phyloP scores from a whole-genome alignment of 2,797 vertebrate species.

The Cirrhinus molitorella region DNA sequence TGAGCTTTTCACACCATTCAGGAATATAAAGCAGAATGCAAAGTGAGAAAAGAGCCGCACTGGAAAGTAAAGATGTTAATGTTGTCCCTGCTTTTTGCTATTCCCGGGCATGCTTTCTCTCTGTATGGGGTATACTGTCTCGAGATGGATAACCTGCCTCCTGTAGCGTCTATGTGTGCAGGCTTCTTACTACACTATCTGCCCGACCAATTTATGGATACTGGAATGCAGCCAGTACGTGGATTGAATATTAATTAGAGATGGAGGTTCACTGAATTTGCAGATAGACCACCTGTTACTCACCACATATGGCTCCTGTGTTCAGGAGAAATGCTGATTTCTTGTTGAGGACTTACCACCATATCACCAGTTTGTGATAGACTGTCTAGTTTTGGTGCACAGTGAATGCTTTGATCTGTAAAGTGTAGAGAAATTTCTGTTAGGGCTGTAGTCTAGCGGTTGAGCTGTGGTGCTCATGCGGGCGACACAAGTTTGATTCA shows the following conservation, averaged over 20 bases:
- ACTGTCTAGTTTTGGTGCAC: conserved; percentile 12
- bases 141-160: conserved; percentile 53
- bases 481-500: background rate
- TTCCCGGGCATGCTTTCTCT: conserved; percentile 31
- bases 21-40: conserved; percentile 35
- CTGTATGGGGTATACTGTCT: conserved; percentile 49
- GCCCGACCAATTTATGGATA: conserved; percentile 49
- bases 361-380: conserved; percentile 1
- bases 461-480: conserved; percentile 5
- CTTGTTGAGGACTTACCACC: background rate
- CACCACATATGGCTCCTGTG: conserved; percentile 33
- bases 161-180: conserved; percentile 46
- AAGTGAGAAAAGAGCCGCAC: conserved; percentile 25
- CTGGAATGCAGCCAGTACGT: conserved; percentile 48
- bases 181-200: conserved; percentile 47
- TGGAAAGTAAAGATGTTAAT: conserved; percentile 50
- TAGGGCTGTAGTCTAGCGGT: background rate
- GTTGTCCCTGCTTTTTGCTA: conserved; percentile 40
- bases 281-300: conserved; percentile 53
- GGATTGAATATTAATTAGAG: conserved; percentile 51
- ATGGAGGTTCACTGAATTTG: conserved; percentile 43
- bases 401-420: conserved; percentile 6
- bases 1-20: conserved; percentile 27
- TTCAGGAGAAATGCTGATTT: conserved; percentile 30
- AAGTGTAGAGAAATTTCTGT: background rate